A percentile compares a stretch with the other conserved stretches of the same genome.
Evolutionary conservation across 2,888 invertebrate genomes (phyloP).

Genomic region (Selenia dentaria): DNA sequence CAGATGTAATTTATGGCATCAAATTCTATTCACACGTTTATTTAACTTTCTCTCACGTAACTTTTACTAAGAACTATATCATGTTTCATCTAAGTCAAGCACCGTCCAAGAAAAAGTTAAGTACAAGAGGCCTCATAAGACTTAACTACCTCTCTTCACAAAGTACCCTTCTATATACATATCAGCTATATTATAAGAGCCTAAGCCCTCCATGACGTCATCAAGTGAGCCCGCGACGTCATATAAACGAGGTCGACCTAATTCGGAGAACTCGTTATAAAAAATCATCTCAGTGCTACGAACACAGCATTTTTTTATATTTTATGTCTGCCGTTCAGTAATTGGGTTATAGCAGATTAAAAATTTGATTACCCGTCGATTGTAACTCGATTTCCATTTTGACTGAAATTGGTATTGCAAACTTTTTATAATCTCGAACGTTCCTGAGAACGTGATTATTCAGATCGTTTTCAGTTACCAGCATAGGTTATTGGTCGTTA

Average conservation of each 20-base stretch:
- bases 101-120: conserved; percentile 34
- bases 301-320: conserved; percentile 25
- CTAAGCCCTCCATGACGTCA: conserved; percentile 37
- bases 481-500: conserved; percentile 18
- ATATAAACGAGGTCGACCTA: conserved; percentile 41
- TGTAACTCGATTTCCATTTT: conserved; percentile 40
- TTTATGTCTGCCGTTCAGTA: conserved; percentile 31
- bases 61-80: neutral
- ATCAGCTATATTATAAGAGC: conserved; percentile 31
- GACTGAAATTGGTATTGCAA: conserved; percentile 36
- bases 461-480: conserved; percentile 20
- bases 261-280: conserved; percentile 41
- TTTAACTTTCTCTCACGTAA: too few species aligned
- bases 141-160: conserved; percentile 37
- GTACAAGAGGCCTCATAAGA: conserved; percentile 33
- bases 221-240: conserved; percentile 37
- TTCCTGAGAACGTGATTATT: conserved; percentile 23
- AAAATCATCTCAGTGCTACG: conserved; percentile 33
- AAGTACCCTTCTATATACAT: conserved; percentile 34
- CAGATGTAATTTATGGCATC: too few species aligned
- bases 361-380: conserved; percentile 40
- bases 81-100: conserved; percentile 9
- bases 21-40: too few species aligned
- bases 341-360: conserved; percentile 41
- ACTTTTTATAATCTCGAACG: conserved; percentile 36